These are phyloP conservation scores for Drosophila anceps DNA, from an alignment of 2,888 invertebrate genomes.

Conservation along the genomic window DNA sequence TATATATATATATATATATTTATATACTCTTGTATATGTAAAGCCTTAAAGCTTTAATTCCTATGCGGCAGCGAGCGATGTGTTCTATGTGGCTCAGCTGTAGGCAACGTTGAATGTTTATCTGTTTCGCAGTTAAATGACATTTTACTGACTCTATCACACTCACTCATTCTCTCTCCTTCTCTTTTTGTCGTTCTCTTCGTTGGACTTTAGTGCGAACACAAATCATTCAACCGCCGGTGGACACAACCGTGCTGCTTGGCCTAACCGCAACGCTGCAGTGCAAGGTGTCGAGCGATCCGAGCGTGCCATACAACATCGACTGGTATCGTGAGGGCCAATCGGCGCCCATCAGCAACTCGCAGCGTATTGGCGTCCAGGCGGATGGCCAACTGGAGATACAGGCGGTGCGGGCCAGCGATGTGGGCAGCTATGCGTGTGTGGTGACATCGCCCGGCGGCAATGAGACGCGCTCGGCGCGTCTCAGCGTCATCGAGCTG, in stretches of 20 bases:
- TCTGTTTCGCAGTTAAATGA: constrained; percentile 54
- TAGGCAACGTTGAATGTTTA: constrained; percentile 39
- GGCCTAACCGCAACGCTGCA: constrained; percentile 97
- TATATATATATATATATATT: not conserved
- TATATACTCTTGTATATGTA: not conserved
- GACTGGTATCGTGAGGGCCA: constrained; percentile 95
- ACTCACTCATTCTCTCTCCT: not conserved
- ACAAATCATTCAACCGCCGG: constrained; percentile 96
- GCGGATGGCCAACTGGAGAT: constrained; percentile 95
- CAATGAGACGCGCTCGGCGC: constrained; percentile 95
- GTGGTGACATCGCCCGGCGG: constrained; percentile 95
- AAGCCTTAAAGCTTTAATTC: constrained; percentile 61
- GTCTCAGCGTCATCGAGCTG: constrained; percentile 95
- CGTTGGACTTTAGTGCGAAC: constrained; percentile 90
- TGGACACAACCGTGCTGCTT: constrained; percentile 95
- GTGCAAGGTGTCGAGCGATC: constrained; percentile 97
- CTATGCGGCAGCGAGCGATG: constrained; percentile 29
- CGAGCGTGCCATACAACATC: constrained; percentile 93
- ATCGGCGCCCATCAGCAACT: constrained; percentile 87
- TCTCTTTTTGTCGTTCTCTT: not conserved
- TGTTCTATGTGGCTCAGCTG: constrained; percentile 1
- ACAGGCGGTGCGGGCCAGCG: constrained; percentile 94
- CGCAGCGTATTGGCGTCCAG: constrained; percentile 90
- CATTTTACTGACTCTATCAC: constrained; percentile 1
- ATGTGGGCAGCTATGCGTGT: constrained; percentile 97